Conservation (phyloP, 1,140 invertebrate genomes). For the Limonius californicus region DNA sequence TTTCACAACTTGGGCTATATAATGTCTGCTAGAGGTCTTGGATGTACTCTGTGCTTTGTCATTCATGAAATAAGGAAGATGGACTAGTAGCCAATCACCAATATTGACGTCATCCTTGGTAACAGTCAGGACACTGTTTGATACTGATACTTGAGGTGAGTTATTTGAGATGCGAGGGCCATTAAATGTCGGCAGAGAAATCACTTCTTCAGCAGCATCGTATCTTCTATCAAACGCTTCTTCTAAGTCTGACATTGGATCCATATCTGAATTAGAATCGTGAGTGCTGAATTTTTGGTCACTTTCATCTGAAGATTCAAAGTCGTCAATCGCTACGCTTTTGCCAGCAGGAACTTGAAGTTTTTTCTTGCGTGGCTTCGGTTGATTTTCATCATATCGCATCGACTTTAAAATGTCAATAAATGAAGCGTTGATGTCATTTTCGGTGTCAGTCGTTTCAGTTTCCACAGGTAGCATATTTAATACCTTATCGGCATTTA, state of each 20-base stretch:
- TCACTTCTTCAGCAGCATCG: not conserved
- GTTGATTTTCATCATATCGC: too few relatives aligned
- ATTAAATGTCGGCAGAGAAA: not conserved
- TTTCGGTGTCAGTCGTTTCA: not conserved
- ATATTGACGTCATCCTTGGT: not conserved
- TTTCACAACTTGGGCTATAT: not conserved
- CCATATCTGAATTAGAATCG: not conserved
- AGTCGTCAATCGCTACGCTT: not conserved
- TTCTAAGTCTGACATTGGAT: not conserved
- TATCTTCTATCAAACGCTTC: not conserved
- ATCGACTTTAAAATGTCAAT: not conserved
- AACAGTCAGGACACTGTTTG: not conserved
- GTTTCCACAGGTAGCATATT: not conserved
- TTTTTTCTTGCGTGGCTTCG: not conserved
- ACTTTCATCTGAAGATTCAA: not conserved
- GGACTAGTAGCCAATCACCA: conserved; percentile 2
- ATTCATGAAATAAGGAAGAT: conserved; percentile 1
- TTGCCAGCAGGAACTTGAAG: not conserved
- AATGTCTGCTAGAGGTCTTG: not conserved
- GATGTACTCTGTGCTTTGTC: not conserved
- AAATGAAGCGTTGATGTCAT: not conserved
- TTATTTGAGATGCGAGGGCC: not conserved
- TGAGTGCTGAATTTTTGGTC: not conserved
- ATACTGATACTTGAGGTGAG: not conserved
- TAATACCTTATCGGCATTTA: conserved; percentile 30